Percentiles rank a stretch among this genome's conserved stretches.
Evolutionary conservation across 2,797 vertebrate genomes (phyloP).

Genomic region (Simalia tracyae): DNA sequence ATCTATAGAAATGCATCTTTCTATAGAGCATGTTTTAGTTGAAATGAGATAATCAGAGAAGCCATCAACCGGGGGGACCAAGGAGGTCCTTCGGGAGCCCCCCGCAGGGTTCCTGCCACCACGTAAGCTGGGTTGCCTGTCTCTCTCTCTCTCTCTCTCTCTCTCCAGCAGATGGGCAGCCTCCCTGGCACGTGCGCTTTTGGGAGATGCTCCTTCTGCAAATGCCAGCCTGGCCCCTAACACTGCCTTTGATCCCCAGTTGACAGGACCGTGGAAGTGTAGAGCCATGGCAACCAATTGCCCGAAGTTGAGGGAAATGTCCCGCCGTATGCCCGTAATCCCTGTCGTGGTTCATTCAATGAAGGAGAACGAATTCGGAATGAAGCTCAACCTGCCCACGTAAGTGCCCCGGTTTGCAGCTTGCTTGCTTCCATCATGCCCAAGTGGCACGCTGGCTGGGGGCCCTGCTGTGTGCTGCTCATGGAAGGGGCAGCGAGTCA

Average conservation of each 20-base stretch:
- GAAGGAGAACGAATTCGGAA: fast-evolving
- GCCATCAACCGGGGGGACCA: no score
- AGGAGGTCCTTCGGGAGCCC: no score
- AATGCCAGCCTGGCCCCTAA: neutral
- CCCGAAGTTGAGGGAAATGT: fast-evolving
- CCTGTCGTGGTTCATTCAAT: fast-evolving
- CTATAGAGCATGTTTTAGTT: neutral
- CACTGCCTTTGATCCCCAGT: neutral
- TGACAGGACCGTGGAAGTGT: fast-evolving
- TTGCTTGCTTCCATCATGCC: neutral
- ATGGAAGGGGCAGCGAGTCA: neutral
- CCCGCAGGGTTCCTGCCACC: no score
- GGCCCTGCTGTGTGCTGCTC: neutral
- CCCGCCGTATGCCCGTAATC: fast-evolving
- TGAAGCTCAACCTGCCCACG: fast-evolving
- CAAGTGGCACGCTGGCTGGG: neutral
- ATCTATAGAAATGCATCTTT: neutral
- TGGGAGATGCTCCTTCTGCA: neutral
- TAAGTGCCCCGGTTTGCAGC: neutral
- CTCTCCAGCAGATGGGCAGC: neutral
- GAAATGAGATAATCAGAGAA: neutral
- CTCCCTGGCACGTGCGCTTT: neutral
- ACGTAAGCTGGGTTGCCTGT: no score
- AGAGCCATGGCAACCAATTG: fast-evolving
- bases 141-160: no score